These are phyloP conservation scores for Melanotaenia nigrans DNA, from an alignment of 2,797 vertebrate genomes.

Conservation along the genomic window DNA sequence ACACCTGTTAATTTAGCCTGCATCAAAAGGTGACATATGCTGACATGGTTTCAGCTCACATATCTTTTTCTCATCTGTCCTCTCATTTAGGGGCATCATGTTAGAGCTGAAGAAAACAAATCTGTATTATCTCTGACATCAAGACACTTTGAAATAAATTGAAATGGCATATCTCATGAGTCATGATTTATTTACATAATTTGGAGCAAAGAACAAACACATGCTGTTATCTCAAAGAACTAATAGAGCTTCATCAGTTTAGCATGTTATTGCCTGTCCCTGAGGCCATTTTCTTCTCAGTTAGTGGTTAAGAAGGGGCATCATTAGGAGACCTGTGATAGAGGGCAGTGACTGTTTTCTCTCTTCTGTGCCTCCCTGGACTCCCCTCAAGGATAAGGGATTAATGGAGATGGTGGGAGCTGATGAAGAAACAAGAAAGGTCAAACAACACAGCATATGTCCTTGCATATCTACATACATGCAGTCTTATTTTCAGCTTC, in stretches of 20 bases:
- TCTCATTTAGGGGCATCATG: conserved; percentile 23
- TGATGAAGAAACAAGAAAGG: conserved; percentile 34
- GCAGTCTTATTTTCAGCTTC: background rate
- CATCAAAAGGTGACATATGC: conserved; percentile 3
- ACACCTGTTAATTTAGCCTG: conserved; percentile 38
- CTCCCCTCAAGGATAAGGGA: conserved; percentile 49
- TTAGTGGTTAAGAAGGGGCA: conserved; percentile 44
- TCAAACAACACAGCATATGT: conserved; percentile 46
- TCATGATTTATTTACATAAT: conserved; percentile 38
- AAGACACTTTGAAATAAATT: conserved; percentile 37
- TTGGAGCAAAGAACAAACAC: conserved; percentile 8
- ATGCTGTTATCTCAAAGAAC: conserved; percentile 17
- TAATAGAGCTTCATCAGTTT: conserved; percentile 40
- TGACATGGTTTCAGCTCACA: conserved; percentile 1
- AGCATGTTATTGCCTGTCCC: conserved; percentile 35
- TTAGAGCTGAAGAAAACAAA: conserved; percentile 25
- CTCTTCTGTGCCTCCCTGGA: conserved; percentile 47
- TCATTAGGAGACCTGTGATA: conserved; percentile 69
- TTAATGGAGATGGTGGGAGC: conserved; percentile 46
- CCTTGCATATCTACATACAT: background rate
- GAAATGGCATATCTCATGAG: background rate
- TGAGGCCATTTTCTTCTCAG: conserved; percentile 57
- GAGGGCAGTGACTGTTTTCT: conserved; percentile 39
- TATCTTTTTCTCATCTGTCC: conserved; percentile 29
- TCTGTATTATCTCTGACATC: background rate